phyloP scores from a whole-genome alignment of 2,888 invertebrate species.

The Sinotaia quadrata region DNA sequence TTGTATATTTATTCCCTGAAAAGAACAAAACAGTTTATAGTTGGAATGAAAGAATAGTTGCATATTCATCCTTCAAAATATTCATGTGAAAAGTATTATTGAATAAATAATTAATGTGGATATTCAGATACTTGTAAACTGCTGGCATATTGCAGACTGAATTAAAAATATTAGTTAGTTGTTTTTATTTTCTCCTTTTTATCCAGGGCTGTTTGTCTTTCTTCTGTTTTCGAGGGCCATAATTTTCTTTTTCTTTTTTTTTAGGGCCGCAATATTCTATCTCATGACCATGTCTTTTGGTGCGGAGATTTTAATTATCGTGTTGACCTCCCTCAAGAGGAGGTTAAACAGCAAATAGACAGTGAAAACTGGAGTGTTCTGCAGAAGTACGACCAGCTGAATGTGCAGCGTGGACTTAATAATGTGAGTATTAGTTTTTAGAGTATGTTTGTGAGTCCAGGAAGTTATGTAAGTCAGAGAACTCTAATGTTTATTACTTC shows the following conservation, averaged over 20 bases:
- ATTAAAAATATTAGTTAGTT: background rate
- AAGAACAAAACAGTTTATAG: no score
- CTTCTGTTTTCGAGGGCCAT: background rate
- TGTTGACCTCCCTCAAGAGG: conserved; percentile 94
- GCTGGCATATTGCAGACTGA: background rate
- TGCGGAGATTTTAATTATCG: conserved; percentile 99
- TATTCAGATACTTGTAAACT: background rate
- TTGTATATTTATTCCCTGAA: no score
- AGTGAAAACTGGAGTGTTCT: conserved; percentile 83
- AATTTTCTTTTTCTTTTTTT: background rate
- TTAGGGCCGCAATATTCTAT: conserved; percentile 78
- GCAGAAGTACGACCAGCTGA: conserved; percentile 89
- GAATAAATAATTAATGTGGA: no score
- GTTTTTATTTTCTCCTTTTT: no score
- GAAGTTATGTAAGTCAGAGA: no score
- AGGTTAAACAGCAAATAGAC: conserved; percentile 87
- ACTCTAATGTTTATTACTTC: no score
- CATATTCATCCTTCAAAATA: no score
- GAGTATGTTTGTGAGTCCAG: no score
- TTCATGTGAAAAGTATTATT: no score
- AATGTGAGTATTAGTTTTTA: conserved; percentile 67
- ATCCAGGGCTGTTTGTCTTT: background rate
- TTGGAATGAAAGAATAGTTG: no score
- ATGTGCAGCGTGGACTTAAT: conserved; percentile 72
- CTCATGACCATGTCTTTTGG: conserved; percentile 99